Evolutionary conservation across 2,113 vertebrate genomes (phyloP).

Genomic region (Delphinus delphis): DNA sequence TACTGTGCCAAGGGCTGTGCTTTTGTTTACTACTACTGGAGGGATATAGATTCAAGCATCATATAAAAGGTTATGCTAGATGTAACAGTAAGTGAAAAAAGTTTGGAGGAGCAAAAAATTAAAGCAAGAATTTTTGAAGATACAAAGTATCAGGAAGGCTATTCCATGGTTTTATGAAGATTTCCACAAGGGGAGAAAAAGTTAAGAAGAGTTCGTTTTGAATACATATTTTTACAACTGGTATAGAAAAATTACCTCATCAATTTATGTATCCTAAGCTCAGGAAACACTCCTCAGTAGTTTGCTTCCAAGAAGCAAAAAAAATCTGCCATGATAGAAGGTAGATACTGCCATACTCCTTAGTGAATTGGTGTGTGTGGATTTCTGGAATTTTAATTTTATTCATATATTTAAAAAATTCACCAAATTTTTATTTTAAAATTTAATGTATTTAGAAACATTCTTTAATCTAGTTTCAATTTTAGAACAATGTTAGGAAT

Average conservation of each 20-base stretch:
- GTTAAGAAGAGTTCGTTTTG: not conserved
- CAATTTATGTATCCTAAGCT: not conserved
- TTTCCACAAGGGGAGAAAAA: not conserved
- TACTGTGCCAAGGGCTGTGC: not conserved
- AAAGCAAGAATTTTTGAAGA: constrained; percentile 12
- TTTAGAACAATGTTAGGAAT: constrained; percentile 17
- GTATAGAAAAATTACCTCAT: not conserved
- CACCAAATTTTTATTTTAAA: not conserved
- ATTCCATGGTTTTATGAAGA: not conserved
- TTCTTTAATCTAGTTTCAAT: not conserved
- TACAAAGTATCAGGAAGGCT: not conserved
- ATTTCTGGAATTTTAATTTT: not conserved
- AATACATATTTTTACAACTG: not conserved
- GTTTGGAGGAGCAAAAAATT: not conserved
- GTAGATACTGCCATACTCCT: not conserved
- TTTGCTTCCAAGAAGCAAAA: not conserved
- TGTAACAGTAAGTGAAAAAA: not conserved
- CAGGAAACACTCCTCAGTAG: not conserved
- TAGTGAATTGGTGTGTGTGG: not conserved
- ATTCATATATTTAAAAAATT: not conserved
- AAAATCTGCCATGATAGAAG: not conserved
- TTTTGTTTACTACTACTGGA: not conserved
- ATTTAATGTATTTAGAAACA: not conserved
- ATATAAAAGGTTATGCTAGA: not conserved
- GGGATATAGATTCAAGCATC: not conserved